Evolutionary conservation across 2,113 vertebrate species (phyloP).

Genomic region (Astatotilapia flaviijosephi): DNA sequence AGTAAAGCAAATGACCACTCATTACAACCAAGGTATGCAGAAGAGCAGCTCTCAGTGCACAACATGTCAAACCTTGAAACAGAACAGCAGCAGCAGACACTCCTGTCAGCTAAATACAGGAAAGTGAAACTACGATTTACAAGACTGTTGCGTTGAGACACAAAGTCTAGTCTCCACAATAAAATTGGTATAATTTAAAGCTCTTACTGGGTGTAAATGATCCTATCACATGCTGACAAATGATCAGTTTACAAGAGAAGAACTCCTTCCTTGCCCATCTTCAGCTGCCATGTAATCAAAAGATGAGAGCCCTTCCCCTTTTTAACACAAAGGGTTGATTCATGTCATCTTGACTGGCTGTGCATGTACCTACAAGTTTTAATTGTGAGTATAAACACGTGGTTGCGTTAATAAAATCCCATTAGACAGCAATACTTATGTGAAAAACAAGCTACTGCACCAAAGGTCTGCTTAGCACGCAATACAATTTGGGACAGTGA

Average conservation of each 20-base stretch:
- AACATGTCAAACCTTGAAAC: neutral
- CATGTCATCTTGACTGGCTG: conserved; percentile 15
- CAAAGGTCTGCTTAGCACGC: conserved; percentile 22
- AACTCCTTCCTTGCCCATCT: neutral
- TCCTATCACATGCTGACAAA: neutral
- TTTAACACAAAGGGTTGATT: conserved; percentile 3
- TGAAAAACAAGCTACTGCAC: neutral
- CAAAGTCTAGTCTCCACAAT: neutral
- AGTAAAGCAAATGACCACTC: neutral
- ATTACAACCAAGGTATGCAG: neutral
- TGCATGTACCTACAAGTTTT: neutral
- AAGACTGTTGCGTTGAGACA: neutral
- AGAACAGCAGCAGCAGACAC: neutral
- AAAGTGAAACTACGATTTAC: neutral
- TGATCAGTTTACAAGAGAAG: neutral
- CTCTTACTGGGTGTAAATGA: neutral
- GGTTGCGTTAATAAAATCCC: conserved; percentile 11
- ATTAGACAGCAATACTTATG: neutral
- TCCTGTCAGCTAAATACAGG: neutral
- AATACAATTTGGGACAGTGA: neutral
- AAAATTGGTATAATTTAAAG: neutral
- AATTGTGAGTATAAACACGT: conserved; percentile 12
- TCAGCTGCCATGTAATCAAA: neutral
- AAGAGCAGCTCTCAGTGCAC: neutral
- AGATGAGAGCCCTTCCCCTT: neutral